These are phyloP conservation scores for Ornithoptera alexandrae DNA, from an alignment of 2,888 invertebrate species.

Conservation along the genomic window DNA sequence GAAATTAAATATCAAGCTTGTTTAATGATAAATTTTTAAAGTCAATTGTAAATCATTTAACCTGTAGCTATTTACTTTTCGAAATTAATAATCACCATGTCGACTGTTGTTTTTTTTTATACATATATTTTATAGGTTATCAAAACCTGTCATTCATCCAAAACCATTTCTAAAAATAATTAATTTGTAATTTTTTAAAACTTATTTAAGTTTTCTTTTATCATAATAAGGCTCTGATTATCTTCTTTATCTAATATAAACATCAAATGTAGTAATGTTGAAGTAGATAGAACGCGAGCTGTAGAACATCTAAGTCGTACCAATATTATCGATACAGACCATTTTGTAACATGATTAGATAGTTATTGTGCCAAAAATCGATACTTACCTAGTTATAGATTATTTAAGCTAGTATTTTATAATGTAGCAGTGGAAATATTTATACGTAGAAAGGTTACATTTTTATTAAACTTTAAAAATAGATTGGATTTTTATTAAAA, in stretches of 20 bases:
- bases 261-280: conserved; percentile 14
- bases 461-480: conserved; percentile 45
- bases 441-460: conserved; percentile 62
- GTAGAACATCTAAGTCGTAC: conserved; percentile 7
- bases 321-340: conserved; percentile 5
- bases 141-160: no score
- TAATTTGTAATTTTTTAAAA: no score
- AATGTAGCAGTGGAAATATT: conserved; percentile 58
- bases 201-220: no score
- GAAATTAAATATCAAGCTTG: no score
- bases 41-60: no score
- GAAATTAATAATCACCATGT: no score
- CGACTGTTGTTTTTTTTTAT: no score
- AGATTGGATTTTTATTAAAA: conserved; percentile 52
- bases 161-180: no score
- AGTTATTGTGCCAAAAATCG: conserved; percentile 54
- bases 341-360: conserved; percentile 30
- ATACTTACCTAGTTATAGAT: conserved; percentile 48
- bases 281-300: conserved; percentile 9
- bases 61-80: no score
- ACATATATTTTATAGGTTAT: no score
- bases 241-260: neutral
- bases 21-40: no score
- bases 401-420: conserved; percentile 60
- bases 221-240: no score